phyloP scores from a whole-genome alignment of 2,888 invertebrate genomes.

The Aleiodes leptofemur region DNA sequence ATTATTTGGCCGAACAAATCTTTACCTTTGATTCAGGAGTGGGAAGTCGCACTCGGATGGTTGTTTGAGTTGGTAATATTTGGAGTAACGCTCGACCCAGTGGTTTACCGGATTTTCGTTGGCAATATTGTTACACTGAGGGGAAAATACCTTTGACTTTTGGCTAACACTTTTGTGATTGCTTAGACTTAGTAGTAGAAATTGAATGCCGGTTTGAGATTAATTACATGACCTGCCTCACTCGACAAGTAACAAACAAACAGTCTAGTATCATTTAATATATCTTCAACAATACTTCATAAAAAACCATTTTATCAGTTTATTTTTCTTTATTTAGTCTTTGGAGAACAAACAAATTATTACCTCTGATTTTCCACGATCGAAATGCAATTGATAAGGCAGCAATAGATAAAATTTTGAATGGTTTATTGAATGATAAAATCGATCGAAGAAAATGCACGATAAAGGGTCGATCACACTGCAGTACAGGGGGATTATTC shows the following conservation, averaged over 20 bases:
- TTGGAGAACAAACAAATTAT: slow-evolving; percentile 36
- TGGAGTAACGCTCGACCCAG: slow-evolving; percentile 68
- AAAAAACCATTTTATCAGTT: slow-evolving; percentile 15
- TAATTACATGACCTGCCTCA: slow-evolving; percentile 41
- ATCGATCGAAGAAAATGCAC: slow-evolving; percentile 34
- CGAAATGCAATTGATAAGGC: slow-evolving; percentile 10
- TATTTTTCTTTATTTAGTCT: slow-evolving; percentile 11
- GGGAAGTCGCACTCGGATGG: slow-evolving; percentile 61
- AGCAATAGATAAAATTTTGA: slow-evolving; percentile 1
- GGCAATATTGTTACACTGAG: slow-evolving; percentile 67
- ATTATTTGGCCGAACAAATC: slow-evolving; percentile 71
- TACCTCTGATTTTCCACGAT: slow-evolving; percentile 40
- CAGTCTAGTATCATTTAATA: not conserved
- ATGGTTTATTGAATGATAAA: slow-evolving; percentile 27
- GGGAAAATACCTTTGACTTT: slow-evolving; percentile 48
- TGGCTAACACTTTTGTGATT: slow-evolving; percentile 20
- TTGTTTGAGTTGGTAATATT: slow-evolving; percentile 71
- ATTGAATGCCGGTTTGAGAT: slow-evolving; percentile 30
- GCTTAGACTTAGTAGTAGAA: slow-evolving; percentile 51
- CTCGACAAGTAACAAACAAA: slow-evolving; percentile 18
- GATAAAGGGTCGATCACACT: slow-evolving; percentile 57
- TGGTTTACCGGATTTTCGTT: slow-evolving; percentile 69
- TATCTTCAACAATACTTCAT: slow-evolving; percentile 10
- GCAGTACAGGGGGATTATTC: not conserved
- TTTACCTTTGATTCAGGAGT: slow-evolving; percentile 68